A percentile compares a stretch with the other conserved stretches of the same genome.
phyloP scores from a whole-genome alignment of 2,888 invertebrate species.

The Himalopsyche anomala region DNA sequence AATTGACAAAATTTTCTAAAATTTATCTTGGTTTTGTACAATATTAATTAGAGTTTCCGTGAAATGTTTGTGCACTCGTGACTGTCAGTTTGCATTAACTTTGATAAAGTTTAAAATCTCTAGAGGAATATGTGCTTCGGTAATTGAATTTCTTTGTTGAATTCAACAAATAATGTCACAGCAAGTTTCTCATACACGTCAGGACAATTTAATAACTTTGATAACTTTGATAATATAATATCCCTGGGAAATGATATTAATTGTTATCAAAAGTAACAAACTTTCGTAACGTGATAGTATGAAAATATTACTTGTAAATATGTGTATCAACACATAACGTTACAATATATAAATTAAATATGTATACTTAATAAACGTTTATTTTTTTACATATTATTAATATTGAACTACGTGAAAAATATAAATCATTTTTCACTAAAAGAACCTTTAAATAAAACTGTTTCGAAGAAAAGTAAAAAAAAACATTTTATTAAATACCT shows the following conservation, averaged over 20 bases:
- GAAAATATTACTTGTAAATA: too few relatives aligned
- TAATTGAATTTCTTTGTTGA: conserved; percentile 30
- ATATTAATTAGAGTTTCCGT: neutral
- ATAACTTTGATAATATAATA: conserved; percentile 2
- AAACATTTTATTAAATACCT: too few relatives aligned
- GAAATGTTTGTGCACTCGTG: neutral
- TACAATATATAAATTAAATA: too few relatives aligned
- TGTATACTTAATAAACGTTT: too few relatives aligned
- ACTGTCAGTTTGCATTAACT: conserved; percentile 1
- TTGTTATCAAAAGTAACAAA: too few relatives aligned
- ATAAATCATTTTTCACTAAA: too few relatives aligned
- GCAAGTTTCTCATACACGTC: conserved; percentile 4
- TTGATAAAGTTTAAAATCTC: conserved; percentile 1
- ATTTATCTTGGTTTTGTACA: neutral
- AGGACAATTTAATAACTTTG: neutral
- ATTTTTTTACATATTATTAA: too few relatives aligned
- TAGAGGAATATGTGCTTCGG: neutral
- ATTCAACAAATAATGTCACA: conserved; percentile 15
- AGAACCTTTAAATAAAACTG: too few relatives aligned
- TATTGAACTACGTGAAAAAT: too few relatives aligned
- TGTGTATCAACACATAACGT: too few relatives aligned
- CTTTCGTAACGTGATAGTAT: too few relatives aligned
- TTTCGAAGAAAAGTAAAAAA: too few relatives aligned
- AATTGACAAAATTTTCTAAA: neutral
- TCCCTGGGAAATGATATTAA: neutral